These are phyloP conservation scores for Oligia latruncula DNA, from an alignment of 2,888 invertebrate genomes.

Conservation along the genomic window DNA sequence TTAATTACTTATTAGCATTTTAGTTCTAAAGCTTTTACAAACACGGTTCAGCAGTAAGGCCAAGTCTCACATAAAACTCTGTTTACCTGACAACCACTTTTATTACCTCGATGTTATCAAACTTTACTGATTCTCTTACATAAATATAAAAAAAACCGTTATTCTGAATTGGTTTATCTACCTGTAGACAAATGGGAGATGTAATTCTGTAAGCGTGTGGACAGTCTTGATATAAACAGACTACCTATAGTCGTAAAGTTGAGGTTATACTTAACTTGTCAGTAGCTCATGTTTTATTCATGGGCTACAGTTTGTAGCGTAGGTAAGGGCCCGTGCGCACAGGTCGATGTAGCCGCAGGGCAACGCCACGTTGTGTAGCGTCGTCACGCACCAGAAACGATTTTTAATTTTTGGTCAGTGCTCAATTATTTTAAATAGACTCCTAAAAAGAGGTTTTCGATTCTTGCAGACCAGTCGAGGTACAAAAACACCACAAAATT, in stretches of 20 bases:
- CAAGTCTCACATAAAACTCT: slow-evolving; percentile 16
- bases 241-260: slow-evolving; percentile 36
- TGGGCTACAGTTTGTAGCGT: background rate
- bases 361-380: too few relatives aligned
- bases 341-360: background rate
- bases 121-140: slow-evolving; percentile 11
- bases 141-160: slow-evolving; percentile 5
- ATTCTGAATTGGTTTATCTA: slow-evolving; percentile 5
- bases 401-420: background rate
- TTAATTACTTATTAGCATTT: slow-evolving; percentile 11
- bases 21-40: slow-evolving; percentile 2
- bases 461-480: background rate
- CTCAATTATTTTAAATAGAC: background rate
- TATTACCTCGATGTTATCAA: slow-evolving; percentile 36
- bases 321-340: slow-evolving; percentile 21
- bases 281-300: slow-evolving; percentile 55
- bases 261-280: slow-evolving; percentile 53
- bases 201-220: slow-evolving; percentile 6
- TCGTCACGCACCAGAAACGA: background rate
- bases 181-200: slow-evolving; percentile 18
- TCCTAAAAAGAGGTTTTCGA: background rate
- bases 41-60: background rate
- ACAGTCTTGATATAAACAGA: slow-evolving; percentile 36
- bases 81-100: slow-evolving; percentile 20
- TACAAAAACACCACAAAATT: background rate